A percentile compares a stretch with the other conserved stretches of the same genome.
phyloP scores from a whole-genome alignment of 2,113 vertebrate species.

The Corvus hawaiiensis region DNA sequence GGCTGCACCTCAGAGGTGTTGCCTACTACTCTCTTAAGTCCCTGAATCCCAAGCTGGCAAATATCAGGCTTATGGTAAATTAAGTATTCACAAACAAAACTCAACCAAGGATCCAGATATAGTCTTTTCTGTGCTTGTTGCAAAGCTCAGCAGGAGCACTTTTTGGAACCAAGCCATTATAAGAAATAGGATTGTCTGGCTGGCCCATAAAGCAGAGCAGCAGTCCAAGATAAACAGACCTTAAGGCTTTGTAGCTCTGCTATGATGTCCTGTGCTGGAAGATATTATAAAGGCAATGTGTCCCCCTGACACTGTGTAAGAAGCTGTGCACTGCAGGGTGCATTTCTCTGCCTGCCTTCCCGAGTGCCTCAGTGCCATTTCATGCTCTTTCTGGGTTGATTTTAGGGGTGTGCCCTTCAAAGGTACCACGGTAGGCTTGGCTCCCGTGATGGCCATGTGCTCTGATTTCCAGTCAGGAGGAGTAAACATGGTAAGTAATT shows the following conservation, averaged over 20 bases:
- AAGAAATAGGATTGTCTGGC: not conserved
- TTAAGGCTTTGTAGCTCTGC: not conserved
- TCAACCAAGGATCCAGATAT: not conserved
- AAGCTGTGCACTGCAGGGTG: not conserved
- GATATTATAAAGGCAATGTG: not conserved
- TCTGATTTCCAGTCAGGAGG: slow-evolving; percentile 95
- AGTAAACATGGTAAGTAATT: slow-evolving; percentile 88
- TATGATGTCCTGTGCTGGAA: not conserved
- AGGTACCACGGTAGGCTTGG: slow-evolving; percentile 92
- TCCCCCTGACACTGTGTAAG: not conserved
- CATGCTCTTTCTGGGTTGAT: slow-evolving; percentile 8
- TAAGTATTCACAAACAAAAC: not conserved
- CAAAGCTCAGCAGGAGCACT: not conserved
- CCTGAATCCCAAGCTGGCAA: not conserved
- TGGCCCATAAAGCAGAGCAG: not conserved
- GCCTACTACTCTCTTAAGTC: not conserved
- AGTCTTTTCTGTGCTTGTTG: not conserved
- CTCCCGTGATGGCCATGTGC: slow-evolving; percentile 95
- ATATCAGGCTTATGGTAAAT: not conserved
- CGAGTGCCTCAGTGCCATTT: not conserved
- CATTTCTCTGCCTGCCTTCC: not conserved
- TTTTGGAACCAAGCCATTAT: not conserved
- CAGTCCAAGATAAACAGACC: not conserved
- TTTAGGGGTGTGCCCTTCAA: slow-evolving; percentile 87
- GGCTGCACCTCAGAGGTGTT: not conserved